Evolutionary conservation across 2,888 invertebrate genomes (phyloP).

Genomic region (Herminia tarsipennalis): DNA sequence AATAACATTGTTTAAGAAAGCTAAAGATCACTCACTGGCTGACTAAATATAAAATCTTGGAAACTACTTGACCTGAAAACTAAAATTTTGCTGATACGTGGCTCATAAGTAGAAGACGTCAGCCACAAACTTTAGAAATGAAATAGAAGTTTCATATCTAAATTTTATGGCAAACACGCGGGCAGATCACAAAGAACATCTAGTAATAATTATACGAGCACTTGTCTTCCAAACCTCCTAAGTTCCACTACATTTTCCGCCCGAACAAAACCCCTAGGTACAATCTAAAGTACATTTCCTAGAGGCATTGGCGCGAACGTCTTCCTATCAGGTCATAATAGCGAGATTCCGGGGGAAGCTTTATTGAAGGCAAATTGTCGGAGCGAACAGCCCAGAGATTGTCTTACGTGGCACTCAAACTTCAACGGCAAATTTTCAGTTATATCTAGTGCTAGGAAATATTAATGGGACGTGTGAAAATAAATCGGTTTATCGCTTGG

Average conservation of each 20-base stretch:
- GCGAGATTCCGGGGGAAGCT: constrained; percentile 12
- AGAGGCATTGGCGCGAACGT: constrained; percentile 22
- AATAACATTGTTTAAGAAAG: no score
- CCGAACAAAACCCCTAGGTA: not conserved
- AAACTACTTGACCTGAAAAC: no score
- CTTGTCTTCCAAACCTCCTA: no score
- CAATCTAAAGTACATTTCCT: constrained; percentile 26
- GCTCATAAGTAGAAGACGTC: no score
- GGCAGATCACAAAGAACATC: no score
- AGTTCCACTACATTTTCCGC: not conserved
- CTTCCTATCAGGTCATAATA: constrained; percentile 30
- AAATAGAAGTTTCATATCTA: no score
- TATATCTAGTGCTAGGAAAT: not conserved
- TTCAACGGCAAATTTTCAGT: constrained; percentile 12
- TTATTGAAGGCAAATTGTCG: constrained; percentile 25
- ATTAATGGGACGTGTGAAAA: not conserved
- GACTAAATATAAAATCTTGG: no score
- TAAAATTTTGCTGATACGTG: no score
- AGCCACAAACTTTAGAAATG: no score
- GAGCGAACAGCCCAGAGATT: constrained; percentile 14
- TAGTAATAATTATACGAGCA: no score
- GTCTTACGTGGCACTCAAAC: constrained; percentile 12
- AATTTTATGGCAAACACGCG: no score
- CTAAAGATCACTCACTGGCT: no score
- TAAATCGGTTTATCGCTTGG: not conserved